Base-by-base conservation (phyloP, 1,140 invertebrate species). In the Orchesella cincta region DNA sequence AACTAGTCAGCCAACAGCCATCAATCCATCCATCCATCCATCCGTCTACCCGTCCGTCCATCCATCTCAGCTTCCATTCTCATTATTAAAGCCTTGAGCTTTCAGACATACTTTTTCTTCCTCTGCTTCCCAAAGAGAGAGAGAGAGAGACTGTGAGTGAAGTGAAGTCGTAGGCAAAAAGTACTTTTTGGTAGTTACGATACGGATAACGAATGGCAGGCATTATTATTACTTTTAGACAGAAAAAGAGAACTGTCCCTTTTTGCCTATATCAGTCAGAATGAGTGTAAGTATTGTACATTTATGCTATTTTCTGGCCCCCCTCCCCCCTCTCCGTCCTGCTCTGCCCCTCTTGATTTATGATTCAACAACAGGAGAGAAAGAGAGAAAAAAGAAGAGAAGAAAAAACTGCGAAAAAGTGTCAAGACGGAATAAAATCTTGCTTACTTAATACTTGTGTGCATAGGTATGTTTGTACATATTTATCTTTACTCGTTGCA, bases 21-120 rank as follows among this genome's bases (percentile, higher is more conserved):
- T 73, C 71, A 73, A 46, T 73, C 39, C 71, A 73, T 39, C 39
- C 34, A 77, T 71, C 71, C 51, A 73, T 72, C 75, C 64, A 39
- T 54, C 29, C 23, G 62, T 35, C 74, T 46, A 54, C 31, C 57
- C 23, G 31, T 70, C 75, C 64, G 70, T 76, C 75, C 75, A 51
- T 71, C 51, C 75, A 76, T 76, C 75, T 71, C 51, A 70, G 62
- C 62, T 67, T 67, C 62, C 62, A 67, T 33, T 67, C 62, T 67
- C 62, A 67, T 67, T 67, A 67, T 67, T 67, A 67, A 67, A 67
- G 62, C 62, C 62, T 67, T 67, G 62, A 33, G 62, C 62, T 67
- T 67, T 67, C 62, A 67, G 33, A 16, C 8, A 57, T 57, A 57
- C n/a, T 18, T 57, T 14, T 46, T 46, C 39, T 46, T 46, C 8